These are phyloP conservation scores for Pelvicachromis taeniatus DNA, from an alignment of 2,113 vertebrate genomes.

Conservation along the genomic window DNA sequence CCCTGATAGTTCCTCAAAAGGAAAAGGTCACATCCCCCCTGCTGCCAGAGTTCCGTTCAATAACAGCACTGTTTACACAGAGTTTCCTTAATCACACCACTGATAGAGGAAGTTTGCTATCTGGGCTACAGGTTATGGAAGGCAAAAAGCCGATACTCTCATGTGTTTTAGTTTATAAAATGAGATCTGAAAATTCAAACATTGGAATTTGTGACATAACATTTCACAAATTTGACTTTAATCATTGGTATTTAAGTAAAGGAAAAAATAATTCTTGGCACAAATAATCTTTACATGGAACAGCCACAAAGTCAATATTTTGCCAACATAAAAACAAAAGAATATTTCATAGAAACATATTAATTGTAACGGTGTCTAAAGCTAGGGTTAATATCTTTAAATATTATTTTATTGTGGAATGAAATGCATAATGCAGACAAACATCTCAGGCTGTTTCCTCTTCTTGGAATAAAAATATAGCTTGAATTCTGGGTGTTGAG, in stretches of 20 bases:
- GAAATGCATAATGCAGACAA: background rate
- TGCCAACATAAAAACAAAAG: background rate
- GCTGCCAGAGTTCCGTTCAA: background rate
- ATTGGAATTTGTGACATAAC: accelerated
- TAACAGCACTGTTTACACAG: background rate
- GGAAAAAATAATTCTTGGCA: background rate
- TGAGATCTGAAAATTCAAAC: background rate
- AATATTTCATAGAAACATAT: background rate
- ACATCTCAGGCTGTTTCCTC: background rate
- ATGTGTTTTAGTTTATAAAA: background rate
- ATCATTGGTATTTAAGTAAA: background rate
- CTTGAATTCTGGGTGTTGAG: background rate
- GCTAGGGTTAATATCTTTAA: background rate
- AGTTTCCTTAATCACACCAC: background rate
- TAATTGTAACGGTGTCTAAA: no score
- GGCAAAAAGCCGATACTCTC: background rate
- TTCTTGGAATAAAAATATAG: background rate
- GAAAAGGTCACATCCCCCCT: background rate
- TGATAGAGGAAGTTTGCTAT: background rate
- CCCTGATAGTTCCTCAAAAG: background rate
- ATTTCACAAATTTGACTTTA: background rate
- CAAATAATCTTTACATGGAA: background rate
- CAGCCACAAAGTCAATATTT: background rate
- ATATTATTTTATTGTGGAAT: background rate
- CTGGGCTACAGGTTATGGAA: background rate